Conservation (phyloP, 2,888 invertebrate species). For the Xanthorhoe spadicearia region DNA sequence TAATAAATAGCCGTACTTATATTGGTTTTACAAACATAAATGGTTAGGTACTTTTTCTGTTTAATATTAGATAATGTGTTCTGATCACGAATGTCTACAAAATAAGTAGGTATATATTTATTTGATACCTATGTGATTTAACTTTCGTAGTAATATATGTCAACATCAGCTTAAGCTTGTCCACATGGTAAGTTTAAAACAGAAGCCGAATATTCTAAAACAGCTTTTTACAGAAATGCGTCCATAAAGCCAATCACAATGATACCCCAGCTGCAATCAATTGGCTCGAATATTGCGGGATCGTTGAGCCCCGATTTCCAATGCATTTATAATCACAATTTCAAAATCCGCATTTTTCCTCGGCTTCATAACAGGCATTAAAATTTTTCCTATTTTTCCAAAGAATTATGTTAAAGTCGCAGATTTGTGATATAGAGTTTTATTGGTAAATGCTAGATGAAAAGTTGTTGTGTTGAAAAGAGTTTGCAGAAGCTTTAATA, state of each 20-base stretch:
- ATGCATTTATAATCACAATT: constrained; percentile 25
- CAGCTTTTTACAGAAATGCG: constrained; percentile 1
- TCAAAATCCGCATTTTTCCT: constrained; percentile 3
- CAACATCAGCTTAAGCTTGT: too few relatives aligned
- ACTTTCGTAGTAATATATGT: too few relatives aligned
- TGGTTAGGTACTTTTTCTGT: too few relatives aligned
- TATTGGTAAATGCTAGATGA: not conserved
- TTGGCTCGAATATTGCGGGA: constrained; percentile 26
- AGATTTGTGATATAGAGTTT: not conserved
- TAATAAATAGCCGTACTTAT: too few relatives aligned
- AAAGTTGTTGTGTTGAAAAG: not conserved
- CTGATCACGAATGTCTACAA: too few relatives aligned
- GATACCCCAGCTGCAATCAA: constrained; percentile 25
- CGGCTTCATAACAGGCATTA: constrained; percentile 5
- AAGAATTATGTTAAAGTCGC: not conserved
- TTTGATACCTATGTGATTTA: too few relatives aligned
- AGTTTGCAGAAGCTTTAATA: not conserved
- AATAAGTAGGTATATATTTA: too few relatives aligned
- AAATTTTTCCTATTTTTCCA: not conserved
- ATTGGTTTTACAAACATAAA: too few relatives aligned
- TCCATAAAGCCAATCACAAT: constrained; percentile 18
- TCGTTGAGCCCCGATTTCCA: constrained; percentile 15
- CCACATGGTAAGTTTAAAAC: too few relatives aligned
- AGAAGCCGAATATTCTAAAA: not conserved
- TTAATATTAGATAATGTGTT: too few relatives aligned